Evolutionary conservation across 2,797 vertebrate species (phyloP), one percentile per base, ranked within the genome.

Genomic region (Hippocampus kuda): DNA sequence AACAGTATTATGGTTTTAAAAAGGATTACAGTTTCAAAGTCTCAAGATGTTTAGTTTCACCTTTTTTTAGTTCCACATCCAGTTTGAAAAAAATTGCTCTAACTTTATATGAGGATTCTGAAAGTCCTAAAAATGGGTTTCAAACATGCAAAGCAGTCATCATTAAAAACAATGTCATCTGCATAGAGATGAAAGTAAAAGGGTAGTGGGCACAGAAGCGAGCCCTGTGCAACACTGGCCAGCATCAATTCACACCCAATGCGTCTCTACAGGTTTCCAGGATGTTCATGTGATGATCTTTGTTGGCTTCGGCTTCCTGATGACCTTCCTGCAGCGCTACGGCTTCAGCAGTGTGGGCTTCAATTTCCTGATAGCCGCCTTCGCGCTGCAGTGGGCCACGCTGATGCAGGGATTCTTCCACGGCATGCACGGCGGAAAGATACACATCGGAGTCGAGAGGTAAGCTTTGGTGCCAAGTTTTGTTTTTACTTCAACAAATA

Each of bases 241-340:
- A 9, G 7, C 15, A 60, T 60, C 59, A 61, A 2, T 38, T 34
- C 59, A 38, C 16, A 41, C 13, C 12, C 26, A 4, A 48, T 48
- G 6, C 11, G 26, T 49, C 48, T 44, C 0, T 73, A 10, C 83
- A 98, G 96, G 93, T 80, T 94, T 94, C 86, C 91, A 91, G 84
- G 94, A 94, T 5, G 93, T 92, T 24, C 93, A 94, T 0, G 83
- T 91, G 78, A 96, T 94, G 88, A 90, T 93, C 84, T 95, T 98
- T 76, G 85, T 96, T 0, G 95, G 95, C 48, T 97, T 98, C 0
- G 96, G 96, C 63, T 94, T 98, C 74, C 89, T 98, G 65, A 90
- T 97, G 93, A 93, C 91, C 48, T 96, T 98, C 88, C 85, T 98
- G 18, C 84, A 94, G 82, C 91, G 92, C 0, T 96, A 94, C 0